These are phyloP conservation scores for Drosophila subsilvestris DNA, from an alignment of 2,888 invertebrate species.

Conservation along the genomic window DNA sequence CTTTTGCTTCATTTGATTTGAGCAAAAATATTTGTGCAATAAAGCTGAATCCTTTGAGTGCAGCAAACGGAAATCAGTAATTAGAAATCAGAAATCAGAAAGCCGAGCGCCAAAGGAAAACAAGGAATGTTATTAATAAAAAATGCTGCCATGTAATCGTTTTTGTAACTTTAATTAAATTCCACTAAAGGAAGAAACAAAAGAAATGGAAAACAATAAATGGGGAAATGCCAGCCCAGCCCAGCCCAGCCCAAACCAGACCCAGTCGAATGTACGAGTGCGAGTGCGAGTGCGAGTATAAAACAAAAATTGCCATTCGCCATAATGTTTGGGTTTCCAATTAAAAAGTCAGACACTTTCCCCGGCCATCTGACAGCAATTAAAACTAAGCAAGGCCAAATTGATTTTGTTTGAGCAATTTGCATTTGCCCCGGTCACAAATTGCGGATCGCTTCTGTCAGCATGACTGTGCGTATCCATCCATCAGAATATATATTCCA, in stretches of 20 bases:
- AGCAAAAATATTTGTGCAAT: constrained; percentile 23
- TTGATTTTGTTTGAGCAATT: constrained; percentile 71
- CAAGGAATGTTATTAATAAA: constrained; percentile 43
- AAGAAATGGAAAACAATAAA: constrained; percentile 12
- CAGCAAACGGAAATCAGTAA: neutral
- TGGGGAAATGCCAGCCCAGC: constrained; percentile 3
- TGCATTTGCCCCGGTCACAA: constrained; percentile 43
- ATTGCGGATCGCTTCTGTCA: constrained; percentile 33
- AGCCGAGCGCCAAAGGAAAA: constrained; percentile 5
- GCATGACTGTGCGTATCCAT: constrained; percentile 48
- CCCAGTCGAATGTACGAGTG: neutral
- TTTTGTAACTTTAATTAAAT: constrained; percentile 69
- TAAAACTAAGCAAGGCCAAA: constrained; percentile 77
- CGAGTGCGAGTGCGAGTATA: neutral
- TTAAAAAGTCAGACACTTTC: constrained; percentile 56
- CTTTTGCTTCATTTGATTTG: constrained; percentile 18
- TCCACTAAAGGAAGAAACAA: constrained; percentile 31
- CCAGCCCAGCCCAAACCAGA: no score
- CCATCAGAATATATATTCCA: constrained; percentile 55
- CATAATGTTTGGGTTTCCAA: constrained; percentile 72
- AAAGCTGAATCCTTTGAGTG: constrained; percentile 4
- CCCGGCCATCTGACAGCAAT: constrained; percentile 55
- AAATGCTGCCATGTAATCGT: constrained; percentile 26
- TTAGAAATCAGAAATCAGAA: neutral
- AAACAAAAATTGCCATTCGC: constrained; percentile 51